Conservation (phyloP, 2,797 vertebrate species). For the Iguana delicatissima region DNA sequence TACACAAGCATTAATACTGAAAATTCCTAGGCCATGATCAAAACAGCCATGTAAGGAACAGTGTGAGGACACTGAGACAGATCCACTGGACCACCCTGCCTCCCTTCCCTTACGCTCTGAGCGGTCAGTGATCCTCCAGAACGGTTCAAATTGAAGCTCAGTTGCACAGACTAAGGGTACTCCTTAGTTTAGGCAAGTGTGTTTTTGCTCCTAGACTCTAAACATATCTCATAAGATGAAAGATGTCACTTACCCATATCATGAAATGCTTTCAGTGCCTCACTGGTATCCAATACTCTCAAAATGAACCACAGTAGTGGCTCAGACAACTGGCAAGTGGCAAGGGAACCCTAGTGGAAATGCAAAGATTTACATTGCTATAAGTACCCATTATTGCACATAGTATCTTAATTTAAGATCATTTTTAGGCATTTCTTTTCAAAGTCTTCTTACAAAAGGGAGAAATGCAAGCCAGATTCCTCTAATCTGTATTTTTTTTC, state of each 20-base stretch:
- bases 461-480: background rate
- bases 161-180: background rate
- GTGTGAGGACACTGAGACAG: background rate
- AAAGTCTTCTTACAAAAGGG: background rate
- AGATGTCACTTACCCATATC: conserved; percentile 91
- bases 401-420: background rate
- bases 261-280: conserved; percentile 97
- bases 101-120: background rate
- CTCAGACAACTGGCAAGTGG: conserved; percentile 98
- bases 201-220: background rate
- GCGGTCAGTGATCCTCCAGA: background rate
- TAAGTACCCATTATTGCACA: background rate
- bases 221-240: conserved; percentile 3
- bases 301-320: conserved; percentile 99
- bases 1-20: background rate
- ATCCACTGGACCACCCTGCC: background rate
- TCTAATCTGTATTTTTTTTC: background rate
- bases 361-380: conserved; percentile 25
- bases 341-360: conserved; percentile 91
- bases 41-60: background rate
- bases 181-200: too few relatives aligned
- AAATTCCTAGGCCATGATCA: background rate
- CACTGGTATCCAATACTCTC: conserved; percentile 95
- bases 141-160: background rate
- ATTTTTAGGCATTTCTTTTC: background rate